phyloP scores from a whole-genome alignment of 1,140 invertebrate species.

The Myzus persicae region DNA sequence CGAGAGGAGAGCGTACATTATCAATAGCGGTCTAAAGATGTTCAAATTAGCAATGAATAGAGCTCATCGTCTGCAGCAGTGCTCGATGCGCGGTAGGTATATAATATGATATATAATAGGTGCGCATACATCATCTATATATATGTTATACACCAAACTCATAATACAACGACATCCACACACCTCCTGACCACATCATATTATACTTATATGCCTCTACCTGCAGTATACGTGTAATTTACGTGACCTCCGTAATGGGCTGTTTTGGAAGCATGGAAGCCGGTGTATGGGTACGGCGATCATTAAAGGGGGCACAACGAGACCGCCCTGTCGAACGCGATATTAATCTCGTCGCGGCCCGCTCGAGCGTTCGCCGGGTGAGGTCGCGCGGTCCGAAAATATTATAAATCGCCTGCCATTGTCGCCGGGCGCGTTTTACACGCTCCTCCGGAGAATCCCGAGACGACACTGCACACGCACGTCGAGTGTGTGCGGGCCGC shows the following conservation, averaged over 20 bases:
- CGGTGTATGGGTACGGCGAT: background rate
- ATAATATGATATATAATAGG: background rate
- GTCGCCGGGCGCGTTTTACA: background rate
- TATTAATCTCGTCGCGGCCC: constrained; percentile 42
- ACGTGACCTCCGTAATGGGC: constrained; percentile 50
- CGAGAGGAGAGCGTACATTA: background rate
- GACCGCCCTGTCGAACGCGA: constrained; percentile 54
- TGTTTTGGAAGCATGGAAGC: constrained; percentile 7
- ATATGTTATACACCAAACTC: background rate
- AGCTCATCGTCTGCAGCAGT: constrained; percentile 17
- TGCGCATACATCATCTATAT: background rate
- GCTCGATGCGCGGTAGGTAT: background rate
- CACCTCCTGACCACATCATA: too few relatives aligned
- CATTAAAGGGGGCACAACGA: constrained; percentile 40
- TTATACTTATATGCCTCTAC: too few relatives aligned
- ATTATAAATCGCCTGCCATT: constrained; percentile 56
- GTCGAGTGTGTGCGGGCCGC: background rate
- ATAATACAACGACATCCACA: background rate
- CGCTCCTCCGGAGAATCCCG: background rate
- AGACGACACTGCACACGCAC: background rate
- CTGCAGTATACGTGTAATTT: background rate
- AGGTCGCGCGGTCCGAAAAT: constrained; percentile 26
- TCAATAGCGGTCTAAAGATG: constrained; percentile 56
- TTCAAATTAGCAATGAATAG: constrained; percentile 59
- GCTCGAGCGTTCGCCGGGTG: background rate